phyloP scores from a whole-genome alignment of 2,797 vertebrate genomes.

The Calcarius lapponicus region DNA sequence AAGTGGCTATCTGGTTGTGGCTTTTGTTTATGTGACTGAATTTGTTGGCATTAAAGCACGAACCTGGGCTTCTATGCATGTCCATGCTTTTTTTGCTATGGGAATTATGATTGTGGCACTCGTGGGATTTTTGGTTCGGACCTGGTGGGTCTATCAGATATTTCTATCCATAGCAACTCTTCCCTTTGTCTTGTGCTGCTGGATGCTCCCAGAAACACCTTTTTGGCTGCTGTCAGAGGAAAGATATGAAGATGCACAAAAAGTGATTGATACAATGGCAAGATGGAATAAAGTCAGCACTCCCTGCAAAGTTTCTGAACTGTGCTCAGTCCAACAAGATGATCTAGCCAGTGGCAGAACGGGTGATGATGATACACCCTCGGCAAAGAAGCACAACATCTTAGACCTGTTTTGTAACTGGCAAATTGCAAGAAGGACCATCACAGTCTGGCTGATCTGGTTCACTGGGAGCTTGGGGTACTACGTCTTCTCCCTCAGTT shows the following conservation, averaged over 20 bases:
- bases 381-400: slow-evolving; percentile 82
- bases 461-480: slow-evolving; percentile 93
- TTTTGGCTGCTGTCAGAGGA: slow-evolving; percentile 91
- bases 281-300: slow-evolving; percentile 81
- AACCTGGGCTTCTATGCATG: slow-evolving; percentile 93
- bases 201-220: slow-evolving; percentile 93
- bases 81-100: slow-evolving; percentile 90
- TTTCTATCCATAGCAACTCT: slow-evolving; percentile 85
- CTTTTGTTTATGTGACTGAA: slow-evolving; percentile 94
- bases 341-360: not conserved
- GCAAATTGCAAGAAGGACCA: slow-evolving; percentile 84
- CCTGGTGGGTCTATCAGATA: slow-evolving; percentile 94
- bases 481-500: slow-evolving; percentile 90
- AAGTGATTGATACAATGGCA: slow-evolving; percentile 84
- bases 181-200: slow-evolving; percentile 91
- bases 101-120: slow-evolving; percentile 91
- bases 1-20: slow-evolving; percentile 93
- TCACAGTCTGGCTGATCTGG: slow-evolving; percentile 93
- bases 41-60: slow-evolving; percentile 89
- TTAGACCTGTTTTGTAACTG: slow-evolving; percentile 86
- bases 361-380: not conserved
- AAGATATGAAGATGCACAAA: slow-evolving; percentile 82
- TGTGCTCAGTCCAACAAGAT: slow-evolving; percentile 71
- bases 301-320: slow-evolving; percentile 80
- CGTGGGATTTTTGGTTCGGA: slow-evolving; percentile 86